These are phyloP conservation scores for Drosophila guanche DNA, from an alignment of 1,140 invertebrate genomes.

Conservation along the genomic window DNA sequence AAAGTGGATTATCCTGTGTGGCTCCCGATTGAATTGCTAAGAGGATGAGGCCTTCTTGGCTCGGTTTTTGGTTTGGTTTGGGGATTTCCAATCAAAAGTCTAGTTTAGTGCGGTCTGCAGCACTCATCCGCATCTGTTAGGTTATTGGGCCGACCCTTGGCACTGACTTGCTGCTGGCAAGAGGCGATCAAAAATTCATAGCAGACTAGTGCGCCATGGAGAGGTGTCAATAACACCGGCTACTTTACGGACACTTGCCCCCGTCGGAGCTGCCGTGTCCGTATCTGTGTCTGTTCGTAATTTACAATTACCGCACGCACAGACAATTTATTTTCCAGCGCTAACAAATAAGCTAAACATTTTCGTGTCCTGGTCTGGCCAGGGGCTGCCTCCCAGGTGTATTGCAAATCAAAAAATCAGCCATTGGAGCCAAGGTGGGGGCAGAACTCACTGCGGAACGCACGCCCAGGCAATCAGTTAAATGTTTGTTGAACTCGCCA, in stretches of 20 bases:
- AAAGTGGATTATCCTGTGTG: conserved; percentile 19
- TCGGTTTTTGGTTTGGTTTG: neutral
- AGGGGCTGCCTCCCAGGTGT: conserved; percentile 73
- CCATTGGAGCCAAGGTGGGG: conserved; percentile 9
- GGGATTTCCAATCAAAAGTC: conserved; percentile 26
- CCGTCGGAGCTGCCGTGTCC: neutral
- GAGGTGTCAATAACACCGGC: conserved; percentile 73
- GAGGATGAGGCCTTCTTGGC: neutral
- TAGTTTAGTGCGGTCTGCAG: conserved; percentile 7
- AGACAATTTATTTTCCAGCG: conserved; percentile 82
- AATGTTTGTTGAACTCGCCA: conserved; percentile 83
- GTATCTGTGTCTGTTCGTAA: conserved; percentile 43
- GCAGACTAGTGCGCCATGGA: conserved; percentile 18
- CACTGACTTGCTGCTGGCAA: conserved; percentile 1
- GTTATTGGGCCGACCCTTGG: too few species aligned
- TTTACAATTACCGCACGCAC: conserved; percentile 83
- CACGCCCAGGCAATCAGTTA: conserved; percentile 83
- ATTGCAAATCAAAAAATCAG: conserved; percentile 83
- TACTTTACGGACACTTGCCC: conserved; percentile 44
- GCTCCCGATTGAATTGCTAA: conserved; percentile 45
- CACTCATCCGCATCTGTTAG: too few species aligned
- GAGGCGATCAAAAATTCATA: conserved; percentile 71
- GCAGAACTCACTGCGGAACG: conserved; percentile 38
- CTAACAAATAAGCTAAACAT: conserved; percentile 70
- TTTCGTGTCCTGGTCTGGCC: conserved; percentile 34